Conservation (phyloP, 53 echinoderm and acorn worm genomes). For the Crossaster papposus region DNA sequence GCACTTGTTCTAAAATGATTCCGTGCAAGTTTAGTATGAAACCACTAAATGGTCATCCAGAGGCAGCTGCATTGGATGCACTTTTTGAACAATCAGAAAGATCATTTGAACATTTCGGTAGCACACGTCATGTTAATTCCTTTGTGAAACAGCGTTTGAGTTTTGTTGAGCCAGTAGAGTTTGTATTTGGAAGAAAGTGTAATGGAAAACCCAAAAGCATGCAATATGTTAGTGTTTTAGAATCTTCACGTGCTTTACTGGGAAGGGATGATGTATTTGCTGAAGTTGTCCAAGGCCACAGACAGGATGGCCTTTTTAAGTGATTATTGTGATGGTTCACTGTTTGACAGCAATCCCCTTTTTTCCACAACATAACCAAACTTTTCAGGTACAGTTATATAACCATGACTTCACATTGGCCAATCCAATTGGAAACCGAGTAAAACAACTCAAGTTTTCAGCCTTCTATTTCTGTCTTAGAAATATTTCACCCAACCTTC, state of each 20-base stretch:
- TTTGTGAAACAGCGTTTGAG: background rate
- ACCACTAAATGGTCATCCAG: too few species aligned
- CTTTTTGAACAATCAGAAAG: conserved; percentile 10
- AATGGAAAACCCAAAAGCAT: conserved; percentile 32
- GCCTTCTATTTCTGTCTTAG: conserved; percentile 42
- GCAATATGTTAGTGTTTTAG: conserved; percentile 60
- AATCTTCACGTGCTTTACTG: conserved; percentile 38
- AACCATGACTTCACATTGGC: conserved; percentile 7
- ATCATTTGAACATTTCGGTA: conserved; percentile 30
- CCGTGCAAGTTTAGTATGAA: too few species aligned
- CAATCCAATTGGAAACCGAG: conserved; percentile 27
- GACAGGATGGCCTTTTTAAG: background rate
- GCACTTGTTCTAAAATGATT: too few species aligned
- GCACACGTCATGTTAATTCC: conserved; percentile 17
- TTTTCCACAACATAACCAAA: conserved; percentile 13
- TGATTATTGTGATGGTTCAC: conserved; percentile 34
- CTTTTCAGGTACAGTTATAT: conserved; percentile 25
- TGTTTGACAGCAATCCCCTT: background rate
- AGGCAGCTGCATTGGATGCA: conserved; percentile 23
- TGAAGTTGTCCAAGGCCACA: conserved; percentile 41
- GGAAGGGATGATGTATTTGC: conserved; percentile 48
- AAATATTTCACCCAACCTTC: conserved; percentile 35
- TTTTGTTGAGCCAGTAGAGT: conserved; percentile 56
- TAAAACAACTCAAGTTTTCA: conserved; percentile 33
- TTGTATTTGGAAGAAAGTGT: conserved; percentile 37